Percentiles rank a stretch among this genome's conserved stretches.
Evolutionary conservation across 2,797 vertebrate genomes (phyloP).

Genomic region (Myotis planiceps): DNA sequence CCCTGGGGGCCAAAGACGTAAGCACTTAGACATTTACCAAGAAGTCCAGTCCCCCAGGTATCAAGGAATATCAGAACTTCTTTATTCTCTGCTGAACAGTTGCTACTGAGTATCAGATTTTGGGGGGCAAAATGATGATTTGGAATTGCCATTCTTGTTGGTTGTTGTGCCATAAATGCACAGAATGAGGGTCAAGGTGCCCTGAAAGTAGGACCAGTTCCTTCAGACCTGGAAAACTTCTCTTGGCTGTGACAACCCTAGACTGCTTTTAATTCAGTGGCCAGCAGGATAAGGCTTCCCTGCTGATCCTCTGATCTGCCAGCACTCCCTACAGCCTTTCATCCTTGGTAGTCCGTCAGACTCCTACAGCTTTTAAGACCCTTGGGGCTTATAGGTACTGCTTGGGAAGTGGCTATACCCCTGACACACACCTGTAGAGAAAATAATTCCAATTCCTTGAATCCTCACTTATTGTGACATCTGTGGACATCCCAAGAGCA

Average conservation of each 20-base stretch:
- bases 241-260: background rate
- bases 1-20: slow-evolving; percentile 14
- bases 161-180: background rate
- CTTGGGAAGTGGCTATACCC: background rate
- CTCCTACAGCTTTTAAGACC: slow-evolving; percentile 11
- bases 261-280: background rate
- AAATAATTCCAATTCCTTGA: slow-evolving; percentile 16
- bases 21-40: slow-evolving; percentile 22
- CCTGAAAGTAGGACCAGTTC: background rate
- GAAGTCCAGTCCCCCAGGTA: slow-evolving; percentile 9
- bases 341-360: background rate
- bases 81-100: background rate
- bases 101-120: background rate
- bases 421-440: background rate
- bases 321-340: slow-evolving; percentile 20
- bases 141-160: background rate
- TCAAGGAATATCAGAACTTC: background rate
- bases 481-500: background rate
- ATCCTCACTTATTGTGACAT: background rate
- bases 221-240: background rate
- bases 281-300: background rate
- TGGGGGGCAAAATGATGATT: background rate
- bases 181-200: background rate
- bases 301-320: background rate
- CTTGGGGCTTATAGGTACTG: background rate